Evolutionary conservation across 2,113 vertebrate genomes (phyloP).

Genomic region (Lampris megalopsis): DNA sequence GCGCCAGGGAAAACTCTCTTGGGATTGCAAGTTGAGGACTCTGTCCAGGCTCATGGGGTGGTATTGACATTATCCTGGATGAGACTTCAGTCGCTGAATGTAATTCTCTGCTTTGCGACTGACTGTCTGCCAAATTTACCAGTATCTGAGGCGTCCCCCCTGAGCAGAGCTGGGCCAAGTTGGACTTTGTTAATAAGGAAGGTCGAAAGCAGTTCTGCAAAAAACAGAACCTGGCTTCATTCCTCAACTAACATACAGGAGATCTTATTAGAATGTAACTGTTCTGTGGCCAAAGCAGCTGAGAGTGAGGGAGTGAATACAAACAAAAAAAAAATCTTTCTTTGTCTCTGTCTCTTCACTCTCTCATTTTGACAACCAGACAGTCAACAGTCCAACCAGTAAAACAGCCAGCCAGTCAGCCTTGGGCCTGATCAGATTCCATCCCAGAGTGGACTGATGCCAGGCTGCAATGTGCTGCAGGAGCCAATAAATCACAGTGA

Average conservation of each 20-base stretch:
- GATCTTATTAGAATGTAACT: constrained; percentile 40
- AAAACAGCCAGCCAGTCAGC: constrained; percentile 18
- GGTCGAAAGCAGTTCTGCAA: constrained; percentile 15
- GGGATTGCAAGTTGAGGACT: constrained; percentile 1
- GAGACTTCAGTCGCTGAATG: constrained; percentile 44
- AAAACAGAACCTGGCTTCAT: constrained; percentile 23
- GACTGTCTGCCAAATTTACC: constrained; percentile 55
- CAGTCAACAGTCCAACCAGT: constrained; percentile 32
- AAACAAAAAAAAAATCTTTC: constrained; percentile 6
- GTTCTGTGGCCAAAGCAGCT: neutral
- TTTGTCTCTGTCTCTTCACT: constrained; percentile 12
- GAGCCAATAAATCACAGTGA: constrained; percentile 75
- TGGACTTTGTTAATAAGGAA: constrained; percentile 28
- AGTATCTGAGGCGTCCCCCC: constrained; percentile 54
- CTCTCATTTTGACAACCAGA: constrained; percentile 29
- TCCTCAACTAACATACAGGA: constrained; percentile 25
- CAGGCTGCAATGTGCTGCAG: constrained; percentile 58
- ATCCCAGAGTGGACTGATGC: constrained; percentile 51
- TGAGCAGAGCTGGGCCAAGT: constrained; percentile 38
- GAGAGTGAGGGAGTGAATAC: neutral
- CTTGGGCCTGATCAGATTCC: constrained; percentile 61
- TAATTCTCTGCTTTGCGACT: constrained; percentile 58
- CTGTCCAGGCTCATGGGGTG: constrained; percentile 43
- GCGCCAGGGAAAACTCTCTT: constrained; percentile 10
- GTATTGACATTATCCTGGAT: constrained; percentile 64